A percentile compares a stretch with the other conserved stretches of the same genome.
phyloP scores from a whole-genome alignment of 2,888 invertebrate species.

The Syritta pipiens region DNA sequence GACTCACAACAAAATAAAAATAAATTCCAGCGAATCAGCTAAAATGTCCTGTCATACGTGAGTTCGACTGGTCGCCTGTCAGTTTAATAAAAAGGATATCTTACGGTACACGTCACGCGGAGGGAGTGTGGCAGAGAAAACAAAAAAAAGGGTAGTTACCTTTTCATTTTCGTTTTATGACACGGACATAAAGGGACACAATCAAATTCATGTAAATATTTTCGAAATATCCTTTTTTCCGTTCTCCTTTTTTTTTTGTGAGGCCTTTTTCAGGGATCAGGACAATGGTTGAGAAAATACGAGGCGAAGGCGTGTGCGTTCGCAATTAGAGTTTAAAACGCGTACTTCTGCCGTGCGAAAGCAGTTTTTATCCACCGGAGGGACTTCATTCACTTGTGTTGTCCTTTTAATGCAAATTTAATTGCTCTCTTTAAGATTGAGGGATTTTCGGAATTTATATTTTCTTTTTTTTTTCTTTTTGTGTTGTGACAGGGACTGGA shows the following conservation, averaged over 20 bases:
- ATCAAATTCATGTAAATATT: conserved; percentile 67
- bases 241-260: conserved; percentile 5
- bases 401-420: neutral
- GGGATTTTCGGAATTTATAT: too few relatives aligned
- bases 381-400: conserved; percentile 5
- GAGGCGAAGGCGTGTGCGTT: neutral
- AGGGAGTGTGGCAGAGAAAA: conserved; percentile 44
- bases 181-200: conserved; percentile 63
- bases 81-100: conserved; percentile 51
- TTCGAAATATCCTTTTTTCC: conserved; percentile 41
- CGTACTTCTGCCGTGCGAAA: too few relatives aligned
- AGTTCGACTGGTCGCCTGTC: conserved; percentile 18
- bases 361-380: too few relatives aligned
- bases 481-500: conserved; percentile 80
- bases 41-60: conserved; percentile 56
- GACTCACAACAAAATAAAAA: conserved; percentile 3
- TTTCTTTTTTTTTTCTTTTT: neutral
- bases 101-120: conserved; percentile 21
- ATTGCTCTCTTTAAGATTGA: too few relatives aligned
- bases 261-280: neutral
- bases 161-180: conserved; percentile 65
- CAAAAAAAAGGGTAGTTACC: conserved; percentile 55
- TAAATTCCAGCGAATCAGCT: conserved; percentile 36
- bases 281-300: neutral
- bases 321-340: too few relatives aligned